A percentile compares a stretch with the other conserved stretches of the same genome.
phyloP scores from a whole-genome alignment of 2,888 invertebrate species.

The Melinaea menophilus region DNA sequence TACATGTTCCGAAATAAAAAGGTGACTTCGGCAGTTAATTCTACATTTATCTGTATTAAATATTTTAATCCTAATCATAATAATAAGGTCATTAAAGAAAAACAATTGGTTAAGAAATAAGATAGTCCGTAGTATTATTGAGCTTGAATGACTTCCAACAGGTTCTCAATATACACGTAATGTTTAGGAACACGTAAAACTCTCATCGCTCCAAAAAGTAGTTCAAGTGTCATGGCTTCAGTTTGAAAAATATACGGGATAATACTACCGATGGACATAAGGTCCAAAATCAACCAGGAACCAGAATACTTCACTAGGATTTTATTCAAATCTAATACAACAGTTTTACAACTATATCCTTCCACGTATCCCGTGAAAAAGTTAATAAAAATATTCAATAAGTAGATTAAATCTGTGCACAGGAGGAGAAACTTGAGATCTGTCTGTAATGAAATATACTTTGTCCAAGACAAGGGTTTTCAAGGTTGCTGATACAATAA shows the following conservation, averaged over 20 bases:
- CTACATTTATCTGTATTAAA: background rate
- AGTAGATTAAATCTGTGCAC: conserved; percentile 34
- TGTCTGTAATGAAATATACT: conserved; percentile 6
- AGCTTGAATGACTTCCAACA: conserved; percentile 36
- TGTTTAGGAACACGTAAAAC: conserved; percentile 43
- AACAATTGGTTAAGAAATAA: background rate
- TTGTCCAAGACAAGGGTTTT: too few species aligned
- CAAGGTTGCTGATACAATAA: too few species aligned
- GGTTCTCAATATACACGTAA: conserved; percentile 40
- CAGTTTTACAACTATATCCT: conserved; percentile 41
- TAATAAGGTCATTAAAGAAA: background rate
- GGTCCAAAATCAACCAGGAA: conserved; percentile 47
- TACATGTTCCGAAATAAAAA: conserved; percentile 50
- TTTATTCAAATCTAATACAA: conserved; percentile 42
- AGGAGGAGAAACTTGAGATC: conserved; percentile 7
- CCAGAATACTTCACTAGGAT: conserved; percentile 43
- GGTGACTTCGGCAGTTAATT: conserved; percentile 37
- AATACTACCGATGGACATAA: conserved; percentile 35
- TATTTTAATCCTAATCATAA: background rate
- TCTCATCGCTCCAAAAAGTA: conserved; percentile 38
- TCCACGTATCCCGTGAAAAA: conserved; percentile 51
- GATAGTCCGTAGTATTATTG: conserved; percentile 12
- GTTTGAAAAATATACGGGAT: conserved; percentile 25
- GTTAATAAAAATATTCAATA: conserved; percentile 43
- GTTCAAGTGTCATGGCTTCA: conserved; percentile 10